phyloP scores from a whole-genome alignment of 2,797 vertebrate species.

The Parauchenoglanis ngamensis region DNA sequence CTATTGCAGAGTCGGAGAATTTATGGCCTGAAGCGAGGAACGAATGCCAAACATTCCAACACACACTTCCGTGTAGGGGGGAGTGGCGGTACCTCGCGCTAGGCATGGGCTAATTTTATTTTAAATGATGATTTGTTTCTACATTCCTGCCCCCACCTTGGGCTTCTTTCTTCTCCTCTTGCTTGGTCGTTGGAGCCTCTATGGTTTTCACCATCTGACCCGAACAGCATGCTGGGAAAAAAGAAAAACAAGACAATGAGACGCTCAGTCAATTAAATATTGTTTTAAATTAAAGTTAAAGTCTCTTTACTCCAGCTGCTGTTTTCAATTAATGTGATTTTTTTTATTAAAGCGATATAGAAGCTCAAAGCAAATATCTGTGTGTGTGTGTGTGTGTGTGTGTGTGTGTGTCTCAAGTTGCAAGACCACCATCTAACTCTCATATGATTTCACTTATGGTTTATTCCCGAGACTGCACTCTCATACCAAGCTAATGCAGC shows the following conservation, averaged over 20 bases:
- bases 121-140: slow-evolving; percentile 11
- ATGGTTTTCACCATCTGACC: slow-evolving; percentile 89
- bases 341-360: background rate
- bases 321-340: background rate
- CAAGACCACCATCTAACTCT: slow-evolving; percentile 31
- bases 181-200: slow-evolving; percentile 85
- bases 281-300: too few relatives aligned
- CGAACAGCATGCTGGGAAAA: slow-evolving; percentile 85
- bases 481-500: background rate
- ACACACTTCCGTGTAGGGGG: background rate
- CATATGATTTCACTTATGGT: slow-evolving; percentile 40
- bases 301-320: background rate
- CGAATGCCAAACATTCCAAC: slow-evolving; percentile 66
- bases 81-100: background rate
- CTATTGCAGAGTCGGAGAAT: slow-evolving; percentile 61
- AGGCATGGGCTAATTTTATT: background rate
- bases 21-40: slow-evolving; percentile 67
- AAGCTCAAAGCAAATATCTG: background rate
- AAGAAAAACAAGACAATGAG: slow-evolving; percentile 21
- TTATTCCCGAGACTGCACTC: background rate
- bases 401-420: slow-evolving; percentile 30
- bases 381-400: slow-evolving; percentile 15
- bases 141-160: slow-evolving; percentile 77
- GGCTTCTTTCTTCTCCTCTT: slow-evolving; percentile 93
- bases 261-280: background rate